Evolutionary conservation across 2,888 invertebrate species (phyloP).

Genomic region (Leucophenga montana): DNA sequence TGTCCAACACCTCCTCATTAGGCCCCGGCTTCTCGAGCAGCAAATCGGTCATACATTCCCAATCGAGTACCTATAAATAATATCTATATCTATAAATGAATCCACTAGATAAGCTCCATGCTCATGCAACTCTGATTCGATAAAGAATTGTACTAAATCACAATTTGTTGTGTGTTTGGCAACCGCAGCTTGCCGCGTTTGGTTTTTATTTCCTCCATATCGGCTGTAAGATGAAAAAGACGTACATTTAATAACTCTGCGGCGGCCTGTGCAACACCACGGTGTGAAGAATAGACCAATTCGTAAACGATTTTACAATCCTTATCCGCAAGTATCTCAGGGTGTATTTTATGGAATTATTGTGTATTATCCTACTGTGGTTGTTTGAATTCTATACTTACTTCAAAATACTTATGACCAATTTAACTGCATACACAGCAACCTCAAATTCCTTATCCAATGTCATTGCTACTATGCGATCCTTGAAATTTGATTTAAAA

Average conservation of each 20-base stretch:
- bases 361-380: background rate
- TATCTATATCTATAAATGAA: constrained; percentile 97
- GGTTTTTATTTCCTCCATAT: constrained; percentile 81
- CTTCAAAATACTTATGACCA: constrained; percentile 95
- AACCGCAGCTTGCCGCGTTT: constrained; percentile 89
- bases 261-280: constrained; percentile 96
- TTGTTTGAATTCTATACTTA: constrained; percentile 70
- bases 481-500: constrained; percentile 99
- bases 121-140: constrained; percentile 97
- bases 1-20: constrained; percentile 93
- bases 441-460: constrained; percentile 98
- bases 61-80: constrained; percentile 99
- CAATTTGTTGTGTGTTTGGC: constrained; percentile 94
- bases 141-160: constrained; percentile 98
- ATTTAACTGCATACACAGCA: constrained; percentile 95
- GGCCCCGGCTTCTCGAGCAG: constrained; percentile 94
- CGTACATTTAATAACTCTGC: constrained; percentile 99
- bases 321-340: constrained; percentile 95
- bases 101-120: constrained; percentile 99
- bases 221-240: constrained; percentile 88
- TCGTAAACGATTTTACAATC: constrained; percentile 99
- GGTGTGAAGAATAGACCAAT: constrained; percentile 97
- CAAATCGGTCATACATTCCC: constrained; percentile 99
- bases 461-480: constrained; percentile 99
- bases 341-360: constrained; percentile 81